Evolutionary conservation across 2,797 vertebrate genomes (phyloP).

Genomic region (Chaetophractus vellerosus): DNA sequence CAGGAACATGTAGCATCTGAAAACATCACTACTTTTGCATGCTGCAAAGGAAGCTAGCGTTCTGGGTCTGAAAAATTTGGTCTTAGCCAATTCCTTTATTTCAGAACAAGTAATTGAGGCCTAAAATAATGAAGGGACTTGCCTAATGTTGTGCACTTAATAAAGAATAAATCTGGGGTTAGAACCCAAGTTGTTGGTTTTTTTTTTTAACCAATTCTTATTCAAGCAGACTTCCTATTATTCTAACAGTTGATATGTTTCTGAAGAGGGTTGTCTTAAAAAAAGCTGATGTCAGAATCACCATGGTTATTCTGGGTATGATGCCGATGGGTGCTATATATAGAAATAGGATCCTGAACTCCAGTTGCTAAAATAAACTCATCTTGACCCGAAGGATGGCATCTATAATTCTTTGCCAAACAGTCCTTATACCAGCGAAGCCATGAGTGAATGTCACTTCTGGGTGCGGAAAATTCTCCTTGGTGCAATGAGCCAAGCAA

Average conservation of each 20-base stretch:
- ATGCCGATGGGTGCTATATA: neutral
- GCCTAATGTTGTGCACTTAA: neutral
- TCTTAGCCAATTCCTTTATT: neutral
- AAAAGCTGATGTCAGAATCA: neutral
- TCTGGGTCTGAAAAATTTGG: neutral
- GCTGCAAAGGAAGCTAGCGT: neutral
- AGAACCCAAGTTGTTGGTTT: neutral
- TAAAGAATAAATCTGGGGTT: constrained; percentile 21
- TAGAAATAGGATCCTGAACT: neutral
- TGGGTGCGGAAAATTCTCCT: neutral
- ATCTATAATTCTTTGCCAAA: neutral
- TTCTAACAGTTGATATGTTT: neutral
- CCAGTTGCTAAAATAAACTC: neutral
- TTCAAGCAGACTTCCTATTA: neutral
- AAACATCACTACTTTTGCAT: neutral
- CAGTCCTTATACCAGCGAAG: neutral
- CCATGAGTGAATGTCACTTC: neutral
- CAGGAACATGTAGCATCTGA: neutral
- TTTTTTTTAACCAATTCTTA: neutral
- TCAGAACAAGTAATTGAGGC: neutral
- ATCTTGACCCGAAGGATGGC: neutral
- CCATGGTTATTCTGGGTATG: neutral
- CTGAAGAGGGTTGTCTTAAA: constrained; percentile 21
- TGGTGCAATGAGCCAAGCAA: neutral
- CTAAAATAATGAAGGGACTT: neutral